Evolutionary conservation across 53 echinoderm and acorn worm species (phyloP), one percentile per base, ranked within the genome.

Genomic region (Actinopyga echinites): DNA sequence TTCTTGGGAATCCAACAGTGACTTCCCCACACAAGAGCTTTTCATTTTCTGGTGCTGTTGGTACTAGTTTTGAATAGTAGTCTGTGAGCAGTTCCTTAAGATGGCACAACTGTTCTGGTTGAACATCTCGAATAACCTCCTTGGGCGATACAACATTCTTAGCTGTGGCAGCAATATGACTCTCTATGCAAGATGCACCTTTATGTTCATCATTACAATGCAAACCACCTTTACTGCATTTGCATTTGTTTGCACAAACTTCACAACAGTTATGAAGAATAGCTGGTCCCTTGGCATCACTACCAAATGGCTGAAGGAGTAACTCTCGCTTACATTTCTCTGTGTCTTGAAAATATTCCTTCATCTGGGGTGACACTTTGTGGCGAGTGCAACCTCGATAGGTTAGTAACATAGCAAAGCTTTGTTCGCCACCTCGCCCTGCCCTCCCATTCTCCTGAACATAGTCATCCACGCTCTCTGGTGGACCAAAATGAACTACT

Each of bases 381-480:
- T 35, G 34, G 36, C 44, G 34, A 15, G 8, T 38, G 36, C 75
- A 74, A 42, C 75, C 75, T 74, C 40, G 34, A 42, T 35, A 74
- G 32, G 40, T 38, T 3, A 74, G 19, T 40, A 74, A 40, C 10
- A 74, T 40, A 10, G 75, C 75, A 23, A 35, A 22, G 44, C 75
- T 74, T 42, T 74, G 36, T 43, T 74, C 75, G 7, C 75, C 75
- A 35, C 49, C 38, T 74, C 75, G 34, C n/a, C 75, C 40, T 35
- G 40, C 44, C 38, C 75, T 74, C 19, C 75, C 75, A 42, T 38
- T 74, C 45, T 74, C 75, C 17, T 74, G 75, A 20, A 74, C 44
- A 43, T 74, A 74, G 23, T 74, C 75, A 36, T 74, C 75, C 24
- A 74, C 23, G 24, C 40, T 40, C n/a, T 35, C 75, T 6, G 75